Evolutionary conservation across 1,140 invertebrate genomes (phyloP).

Genomic region (Sipha flava): DNA sequence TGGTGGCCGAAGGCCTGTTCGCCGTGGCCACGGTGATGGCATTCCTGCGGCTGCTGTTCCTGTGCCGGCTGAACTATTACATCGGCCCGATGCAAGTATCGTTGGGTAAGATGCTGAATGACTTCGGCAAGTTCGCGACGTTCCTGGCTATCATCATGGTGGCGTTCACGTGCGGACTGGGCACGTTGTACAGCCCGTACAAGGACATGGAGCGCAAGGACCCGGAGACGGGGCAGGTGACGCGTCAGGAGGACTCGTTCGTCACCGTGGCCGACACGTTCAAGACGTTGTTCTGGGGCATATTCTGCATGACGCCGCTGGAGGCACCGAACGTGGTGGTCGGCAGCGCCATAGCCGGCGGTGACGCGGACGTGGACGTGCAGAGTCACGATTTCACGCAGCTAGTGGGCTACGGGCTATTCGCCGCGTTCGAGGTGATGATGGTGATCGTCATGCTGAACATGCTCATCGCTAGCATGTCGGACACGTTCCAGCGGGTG

Average conservation of each 20-base stretch:
- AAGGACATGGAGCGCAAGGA: conserved; percentile 53
- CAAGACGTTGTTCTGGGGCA: conserved; percentile 63
- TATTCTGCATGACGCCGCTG: conserved; percentile 61
- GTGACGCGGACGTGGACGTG: conserved; percentile 54
- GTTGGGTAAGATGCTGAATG: conserved; percentile 52
- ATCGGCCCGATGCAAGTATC: conserved; percentile 55
- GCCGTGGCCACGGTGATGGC: conserved; percentile 64
- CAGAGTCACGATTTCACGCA: conserved; percentile 52
- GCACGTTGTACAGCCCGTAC: conserved; percentile 51
- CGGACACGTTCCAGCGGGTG: conserved; percentile 61
- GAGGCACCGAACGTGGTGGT: conserved; percentile 56
- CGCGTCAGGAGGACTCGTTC: conserved; percentile 48
- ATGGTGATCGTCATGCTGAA: conserved; percentile 66
- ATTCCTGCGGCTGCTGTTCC: conserved; percentile 50
- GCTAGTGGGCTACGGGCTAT: conserved; percentile 54
- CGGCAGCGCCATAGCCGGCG: conserved; percentile 57
- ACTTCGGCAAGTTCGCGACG: conserved; percentile 50
- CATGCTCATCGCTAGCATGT: conserved; percentile 70
- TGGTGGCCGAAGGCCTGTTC: conserved; percentile 64
- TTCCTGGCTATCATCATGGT: conserved; percentile 50
- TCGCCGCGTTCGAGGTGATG: conserved; percentile 57
- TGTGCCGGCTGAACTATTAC: conserved; percentile 51
- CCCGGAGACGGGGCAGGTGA: conserved; percentile 44
- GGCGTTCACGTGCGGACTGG: conserved; percentile 47
- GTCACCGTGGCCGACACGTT: conserved; percentile 51